Conservation (phyloP, 1,140 invertebrate genomes). For the Eriocheir sinensis region DNA sequence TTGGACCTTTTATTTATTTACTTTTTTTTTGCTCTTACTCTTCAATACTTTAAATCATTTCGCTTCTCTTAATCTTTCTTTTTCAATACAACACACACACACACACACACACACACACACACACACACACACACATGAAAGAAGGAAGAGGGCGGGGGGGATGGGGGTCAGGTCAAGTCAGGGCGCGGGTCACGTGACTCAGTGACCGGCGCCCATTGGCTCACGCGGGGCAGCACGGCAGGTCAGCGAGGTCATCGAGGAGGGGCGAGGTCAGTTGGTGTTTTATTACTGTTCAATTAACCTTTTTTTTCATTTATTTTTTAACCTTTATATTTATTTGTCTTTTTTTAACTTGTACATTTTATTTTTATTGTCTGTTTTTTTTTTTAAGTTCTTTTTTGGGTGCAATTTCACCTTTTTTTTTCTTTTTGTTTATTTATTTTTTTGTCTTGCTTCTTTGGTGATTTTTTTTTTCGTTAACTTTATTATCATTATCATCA, state of each 20-base stretch:
- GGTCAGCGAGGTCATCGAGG: background rate
- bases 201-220: constrained; percentile 33
- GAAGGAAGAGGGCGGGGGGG: background rate
- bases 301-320: background rate
- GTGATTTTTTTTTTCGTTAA: background rate
- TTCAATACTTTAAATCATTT: too few relatives aligned
- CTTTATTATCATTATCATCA: background rate
- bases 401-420: background rate
- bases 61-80: too few relatives aligned
- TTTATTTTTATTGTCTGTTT: background rate
- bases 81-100: too few relatives aligned
- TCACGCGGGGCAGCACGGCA: background rate
- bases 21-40: too few relatives aligned
- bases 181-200: constrained; percentile 34
- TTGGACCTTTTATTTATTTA: background rate
- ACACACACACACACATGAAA: too few relatives aligned
- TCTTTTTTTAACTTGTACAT: background rate
- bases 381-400: background rate
- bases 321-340: background rate
- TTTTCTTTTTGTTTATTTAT: background rate
- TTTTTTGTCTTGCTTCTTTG: background rate
- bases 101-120: too few relatives aligned
- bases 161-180: background rate
- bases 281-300: background rate
- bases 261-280: background rate